A percentile compares a stretch with the other conserved stretches of the same genome.
Conservation (phyloP, 2,888 invertebrate species). For the Cantharis rufa region DNA sequence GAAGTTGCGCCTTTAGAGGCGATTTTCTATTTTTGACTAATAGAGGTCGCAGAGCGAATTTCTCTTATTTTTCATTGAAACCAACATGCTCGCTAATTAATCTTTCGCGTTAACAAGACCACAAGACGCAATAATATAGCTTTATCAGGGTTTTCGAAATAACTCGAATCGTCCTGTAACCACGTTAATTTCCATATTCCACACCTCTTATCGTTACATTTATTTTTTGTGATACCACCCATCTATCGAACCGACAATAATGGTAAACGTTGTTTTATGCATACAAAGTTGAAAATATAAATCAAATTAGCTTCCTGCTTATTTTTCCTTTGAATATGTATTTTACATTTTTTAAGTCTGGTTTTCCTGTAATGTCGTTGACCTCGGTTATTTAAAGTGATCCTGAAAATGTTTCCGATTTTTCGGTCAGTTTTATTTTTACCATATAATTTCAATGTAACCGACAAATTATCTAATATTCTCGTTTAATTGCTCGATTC, state of each 20-base stretch:
- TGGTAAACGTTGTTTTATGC: background rate
- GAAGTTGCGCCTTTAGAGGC: background rate
- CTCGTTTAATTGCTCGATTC: background rate
- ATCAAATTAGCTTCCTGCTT: background rate
- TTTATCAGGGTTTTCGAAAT: background rate
- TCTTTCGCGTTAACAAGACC: background rate
- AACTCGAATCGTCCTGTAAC: background rate
- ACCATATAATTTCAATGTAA: background rate
- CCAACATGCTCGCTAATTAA: background rate
- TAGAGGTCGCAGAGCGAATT: background rate
- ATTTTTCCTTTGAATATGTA: background rate
- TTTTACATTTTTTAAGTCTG: background rate
- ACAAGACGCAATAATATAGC: background rate
- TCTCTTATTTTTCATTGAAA: background rate
- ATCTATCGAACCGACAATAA: background rate
- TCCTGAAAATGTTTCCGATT: background rate
- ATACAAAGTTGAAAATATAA: background rate
- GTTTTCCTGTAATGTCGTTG: background rate
- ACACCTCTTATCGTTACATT: background rate
- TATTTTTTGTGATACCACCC: background rate
- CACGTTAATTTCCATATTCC: background rate
- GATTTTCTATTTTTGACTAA: background rate
- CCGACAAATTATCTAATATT: background rate
- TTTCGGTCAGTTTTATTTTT: background rate
- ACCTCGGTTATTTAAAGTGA: background rate